Evolutionary conservation across 1,140 invertebrate genomes (phyloP).

Genomic region (Atta colombica): DNA sequence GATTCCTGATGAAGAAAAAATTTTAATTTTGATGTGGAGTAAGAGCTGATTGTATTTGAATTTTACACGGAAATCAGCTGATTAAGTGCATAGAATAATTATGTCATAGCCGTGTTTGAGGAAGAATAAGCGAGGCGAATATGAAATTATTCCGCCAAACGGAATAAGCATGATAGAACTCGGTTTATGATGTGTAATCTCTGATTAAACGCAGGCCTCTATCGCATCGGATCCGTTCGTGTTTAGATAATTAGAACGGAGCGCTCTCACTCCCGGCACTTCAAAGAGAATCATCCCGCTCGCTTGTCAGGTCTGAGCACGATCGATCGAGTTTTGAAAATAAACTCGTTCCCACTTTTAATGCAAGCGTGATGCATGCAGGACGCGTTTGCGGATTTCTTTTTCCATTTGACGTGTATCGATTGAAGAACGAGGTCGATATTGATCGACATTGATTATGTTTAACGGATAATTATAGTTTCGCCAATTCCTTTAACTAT

Average conservation of each 20-base stretch:
- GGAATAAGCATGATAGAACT: slow-evolving; percentile 28
- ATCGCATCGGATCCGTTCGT: slow-evolving; percentile 41
- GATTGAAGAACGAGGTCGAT: slow-evolving; percentile 10
- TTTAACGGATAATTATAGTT: slow-evolving; percentile 16
- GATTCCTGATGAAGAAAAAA: not conserved
- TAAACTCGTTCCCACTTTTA: slow-evolving; percentile 55
- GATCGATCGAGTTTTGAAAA: slow-evolving; percentile 59
- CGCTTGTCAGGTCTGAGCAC: slow-evolving; percentile 2
- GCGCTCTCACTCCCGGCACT: slow-evolving; percentile 43
- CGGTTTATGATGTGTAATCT: slow-evolving; percentile 61
- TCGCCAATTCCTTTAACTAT: not conserved
- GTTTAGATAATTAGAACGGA: slow-evolving; percentile 71
- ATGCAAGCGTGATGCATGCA: slow-evolving; percentile 34
- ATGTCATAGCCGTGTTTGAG: no score
- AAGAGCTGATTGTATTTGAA: no score
- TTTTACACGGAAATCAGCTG: no score
- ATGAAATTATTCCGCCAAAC: not conserved
- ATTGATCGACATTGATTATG: slow-evolving; percentile 32
- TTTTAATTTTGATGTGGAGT: no score
- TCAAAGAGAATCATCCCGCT: slow-evolving; percentile 53
- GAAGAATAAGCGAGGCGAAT: slow-evolving; percentile 25
- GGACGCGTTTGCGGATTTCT: slow-evolving; percentile 6
- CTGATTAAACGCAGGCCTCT: slow-evolving; percentile 71
- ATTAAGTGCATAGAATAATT: no score
- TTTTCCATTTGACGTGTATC: slow-evolving; percentile 26